Base-by-base conservation (phyloP, 2,113 vertebrate genomes). In the Leptosomus discolor region DNA sequence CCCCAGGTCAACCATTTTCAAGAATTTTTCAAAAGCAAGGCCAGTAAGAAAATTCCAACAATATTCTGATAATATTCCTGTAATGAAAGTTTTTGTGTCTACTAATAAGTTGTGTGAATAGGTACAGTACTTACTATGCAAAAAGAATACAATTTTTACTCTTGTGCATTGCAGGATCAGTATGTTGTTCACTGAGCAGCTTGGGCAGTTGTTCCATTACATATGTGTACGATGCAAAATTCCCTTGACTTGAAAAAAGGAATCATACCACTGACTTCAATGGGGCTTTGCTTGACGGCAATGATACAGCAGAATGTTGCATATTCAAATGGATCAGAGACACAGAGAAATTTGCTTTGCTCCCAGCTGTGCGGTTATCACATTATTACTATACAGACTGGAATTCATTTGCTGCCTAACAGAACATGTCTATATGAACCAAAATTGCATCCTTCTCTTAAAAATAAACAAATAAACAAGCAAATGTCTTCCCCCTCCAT, bases 401-500 rank as follows among this genome's bases (percentile, higher is more conserved):
- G 48, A 93, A 92, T 88, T 81, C 27, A 86, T 86, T 93, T 61
- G 3, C 23, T 88, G 61, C 37, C 34, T 65, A 39, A 65, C 24
- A 68, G 39, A 94, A 85, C 24, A 43, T 26, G 17, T 54, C 34
- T 50, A 29, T 58, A 51, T 57, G 41, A 82, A 73, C 21, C 4
- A 79, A 61, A 79, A 69, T 34, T 7, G 0, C 11, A 76, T 74
- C 21, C 9, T 81, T 87, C 12, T 61, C 32, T 68, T 71, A 65
- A 32, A 87, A 85, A 39, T 3, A n/a, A 37, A 5, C 12, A 56
- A 58, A 2, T 12, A 60, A 17, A 3, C 15, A 46, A 79, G 12
- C 9, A n/a, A 29, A 65, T 34, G 18, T 5, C 9, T 5, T 11
- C 8, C 10, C 30, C 21, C 22, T n/a, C 0, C 0, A 15, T 54